Conservation (phyloP, 2,797 vertebrate species). For the Helicolenus hilgendorfi region DNA sequence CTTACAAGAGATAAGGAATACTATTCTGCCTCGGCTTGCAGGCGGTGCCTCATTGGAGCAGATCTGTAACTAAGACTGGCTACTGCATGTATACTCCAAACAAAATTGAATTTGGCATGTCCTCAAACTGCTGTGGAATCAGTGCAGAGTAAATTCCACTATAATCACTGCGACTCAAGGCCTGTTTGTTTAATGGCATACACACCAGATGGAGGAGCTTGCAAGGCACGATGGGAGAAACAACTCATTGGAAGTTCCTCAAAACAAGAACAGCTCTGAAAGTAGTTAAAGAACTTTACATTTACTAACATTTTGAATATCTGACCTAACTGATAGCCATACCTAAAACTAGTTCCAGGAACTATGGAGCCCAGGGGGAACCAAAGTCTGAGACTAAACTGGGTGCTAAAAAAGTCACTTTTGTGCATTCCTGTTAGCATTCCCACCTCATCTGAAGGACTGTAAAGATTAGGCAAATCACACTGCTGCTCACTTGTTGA, state of each 20-base stretch:
- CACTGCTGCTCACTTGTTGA: neutral
- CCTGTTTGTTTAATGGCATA: neutral
- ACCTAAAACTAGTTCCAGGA: neutral
- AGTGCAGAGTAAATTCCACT: neutral
- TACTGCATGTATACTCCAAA: neutral
- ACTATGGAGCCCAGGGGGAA: neutral
- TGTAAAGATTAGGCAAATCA: neutral
- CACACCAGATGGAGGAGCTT: slow-evolving; percentile 11
- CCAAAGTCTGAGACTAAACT: neutral
- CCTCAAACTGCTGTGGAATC: slow-evolving; percentile 5
- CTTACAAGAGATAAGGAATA: neutral
- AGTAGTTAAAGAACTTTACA: neutral
- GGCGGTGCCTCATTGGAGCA: neutral
- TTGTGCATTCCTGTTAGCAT: neutral
- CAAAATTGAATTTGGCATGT: neutral
- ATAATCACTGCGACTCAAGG: neutral
- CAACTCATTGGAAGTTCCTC: neutral
- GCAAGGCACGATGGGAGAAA: neutral
- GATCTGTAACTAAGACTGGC: neutral
- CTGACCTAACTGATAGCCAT: neutral
- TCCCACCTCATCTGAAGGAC: neutral
- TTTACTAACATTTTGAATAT: neutral
- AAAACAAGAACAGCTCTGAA: neutral
- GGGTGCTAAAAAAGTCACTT: neutral
- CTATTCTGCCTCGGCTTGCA: neutral